Conservation (phyloP, 2,113 vertebrate species). For the Chlamydotis undulata region DNA sequence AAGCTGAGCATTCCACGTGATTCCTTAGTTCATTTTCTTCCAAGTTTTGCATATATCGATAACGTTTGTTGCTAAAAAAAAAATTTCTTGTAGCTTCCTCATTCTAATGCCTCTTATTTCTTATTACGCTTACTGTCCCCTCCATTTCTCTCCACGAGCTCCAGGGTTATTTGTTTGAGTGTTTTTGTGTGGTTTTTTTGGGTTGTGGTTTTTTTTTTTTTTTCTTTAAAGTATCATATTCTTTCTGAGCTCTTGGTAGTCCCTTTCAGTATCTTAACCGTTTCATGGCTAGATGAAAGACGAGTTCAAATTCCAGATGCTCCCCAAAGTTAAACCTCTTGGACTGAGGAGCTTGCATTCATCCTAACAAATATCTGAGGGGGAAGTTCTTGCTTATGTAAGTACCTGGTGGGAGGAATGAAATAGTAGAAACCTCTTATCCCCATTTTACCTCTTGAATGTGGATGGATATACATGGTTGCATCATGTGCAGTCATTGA, state of each 20-base stretch:
- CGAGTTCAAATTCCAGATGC: background rate
- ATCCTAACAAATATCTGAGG: background rate
- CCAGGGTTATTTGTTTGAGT: background rate
- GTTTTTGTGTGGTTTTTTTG: no score
- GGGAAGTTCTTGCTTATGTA: background rate
- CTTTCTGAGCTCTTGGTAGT: background rate
- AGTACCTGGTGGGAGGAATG: background rate
- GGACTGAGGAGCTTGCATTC: background rate
- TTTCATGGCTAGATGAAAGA: background rate
- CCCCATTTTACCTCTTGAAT: background rate
- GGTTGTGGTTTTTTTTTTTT: no score
- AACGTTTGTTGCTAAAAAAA: background rate
- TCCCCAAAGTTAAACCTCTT: background rate
- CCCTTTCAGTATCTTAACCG: background rate
- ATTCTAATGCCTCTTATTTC: background rate
- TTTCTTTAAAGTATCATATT: background rate
- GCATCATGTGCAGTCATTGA: rapidly evolving
- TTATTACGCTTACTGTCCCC: background rate
- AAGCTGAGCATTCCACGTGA: background rate
- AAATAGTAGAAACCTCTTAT: background rate
- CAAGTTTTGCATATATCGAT: background rate
- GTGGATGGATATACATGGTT: background rate
- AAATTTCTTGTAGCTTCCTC: background rate
- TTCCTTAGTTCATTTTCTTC: background rate
- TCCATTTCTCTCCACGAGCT: background rate